Base-by-base conservation (phyloP, 2,888 invertebrate species). In the Geotrupes spiniger region DNA sequence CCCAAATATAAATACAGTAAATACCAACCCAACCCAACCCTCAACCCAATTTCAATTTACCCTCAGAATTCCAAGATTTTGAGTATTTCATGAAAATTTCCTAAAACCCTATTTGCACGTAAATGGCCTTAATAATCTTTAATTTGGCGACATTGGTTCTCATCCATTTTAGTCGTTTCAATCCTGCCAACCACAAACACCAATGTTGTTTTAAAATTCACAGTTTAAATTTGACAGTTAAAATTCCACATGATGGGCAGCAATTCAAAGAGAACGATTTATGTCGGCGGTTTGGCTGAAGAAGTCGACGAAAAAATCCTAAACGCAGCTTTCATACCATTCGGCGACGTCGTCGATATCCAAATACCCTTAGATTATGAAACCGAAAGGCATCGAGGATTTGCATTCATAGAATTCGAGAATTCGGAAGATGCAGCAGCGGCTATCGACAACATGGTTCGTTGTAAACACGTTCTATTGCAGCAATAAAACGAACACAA, bases 351-450 rank as follows among this genome's bases (percentile, higher is more conserved):
- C 50, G 85, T 93, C n/a, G 97, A 98, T 71, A 90, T 99, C 36
- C 95, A 97, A 76, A 93, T 96, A 71, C 99, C 99, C 6, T 77
- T 98, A 40, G 99, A 99, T 76, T 99, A 97, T 77, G 96, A 98
- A 74, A 86, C 89, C 44, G 95, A 97, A 68, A 95, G 94, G 67
- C 97, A 98, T 68, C 80, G 97, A 65, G 97, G 97, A n/a, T 99
- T 97, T 76, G 96, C 97, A 0, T 99, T 99, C 71, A 88, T 99
- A 56, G 99, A 99, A 75, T 99, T 94, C 76, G 99, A 99, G 75
- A 81, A 85, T 58, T 88, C 92, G 5, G 98, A 98, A 76, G 99
- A 99, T 82, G 97, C 98, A n/a, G 89, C 92, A 6, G 92, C 96
- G 25, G 97, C 98, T 37, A 97, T 99, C 63, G 98, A 99, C 73